Evolutionary conservation across 2,113 vertebrate species (phyloP).

Genomic region (Potamarius usumacintae): DNA sequence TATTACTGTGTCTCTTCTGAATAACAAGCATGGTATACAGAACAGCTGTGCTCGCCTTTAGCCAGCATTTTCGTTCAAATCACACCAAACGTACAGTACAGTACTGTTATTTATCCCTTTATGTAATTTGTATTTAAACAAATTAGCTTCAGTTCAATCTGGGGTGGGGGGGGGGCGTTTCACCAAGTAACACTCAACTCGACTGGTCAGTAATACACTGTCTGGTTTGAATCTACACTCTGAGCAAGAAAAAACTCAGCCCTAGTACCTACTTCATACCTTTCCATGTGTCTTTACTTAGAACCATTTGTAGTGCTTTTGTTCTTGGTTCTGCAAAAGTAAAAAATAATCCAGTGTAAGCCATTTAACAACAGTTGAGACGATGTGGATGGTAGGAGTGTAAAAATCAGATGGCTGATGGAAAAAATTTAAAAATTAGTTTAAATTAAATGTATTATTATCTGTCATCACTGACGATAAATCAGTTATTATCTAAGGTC

Average conservation of each 20-base stretch:
- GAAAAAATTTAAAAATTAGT: background rate
- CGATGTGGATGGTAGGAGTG: background rate
- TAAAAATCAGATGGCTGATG: background rate
- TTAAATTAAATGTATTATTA: background rate
- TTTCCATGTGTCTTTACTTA: background rate
- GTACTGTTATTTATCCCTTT: background rate
- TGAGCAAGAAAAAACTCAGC: background rate
- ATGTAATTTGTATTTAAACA: background rate
- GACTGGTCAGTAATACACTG: background rate
- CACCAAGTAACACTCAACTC: background rate
- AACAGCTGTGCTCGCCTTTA: background rate
- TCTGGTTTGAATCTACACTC: background rate
- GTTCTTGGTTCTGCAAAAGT: background rate
- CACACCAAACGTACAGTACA: background rate
- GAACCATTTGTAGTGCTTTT: background rate
- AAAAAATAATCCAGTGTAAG: background rate
- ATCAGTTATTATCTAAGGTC: background rate
- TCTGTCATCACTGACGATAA: background rate
- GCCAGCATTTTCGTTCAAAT: background rate
- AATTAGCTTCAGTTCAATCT: background rate
- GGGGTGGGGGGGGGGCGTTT: background rate
- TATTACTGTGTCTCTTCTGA: background rate
- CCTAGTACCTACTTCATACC: background rate
- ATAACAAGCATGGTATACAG: background rate
- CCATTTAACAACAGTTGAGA: background rate